Conservation (phyloP, 2,797 vertebrate species). For the Neosilurus mollespiculum region DNA sequence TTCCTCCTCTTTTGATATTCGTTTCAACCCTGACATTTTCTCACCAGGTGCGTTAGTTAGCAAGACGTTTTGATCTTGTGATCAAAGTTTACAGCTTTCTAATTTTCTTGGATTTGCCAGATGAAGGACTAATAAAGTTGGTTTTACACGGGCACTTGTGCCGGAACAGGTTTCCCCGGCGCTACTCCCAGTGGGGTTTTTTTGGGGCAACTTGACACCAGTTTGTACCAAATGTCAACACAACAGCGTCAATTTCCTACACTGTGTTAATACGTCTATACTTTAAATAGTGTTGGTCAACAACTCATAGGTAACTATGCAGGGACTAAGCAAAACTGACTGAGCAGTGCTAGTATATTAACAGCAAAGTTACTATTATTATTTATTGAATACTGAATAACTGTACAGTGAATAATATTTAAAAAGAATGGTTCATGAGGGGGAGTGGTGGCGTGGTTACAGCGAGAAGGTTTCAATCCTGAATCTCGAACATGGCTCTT, state of each 20-base stretch:
- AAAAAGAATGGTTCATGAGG: not conserved
- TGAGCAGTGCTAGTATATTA: not conserved
- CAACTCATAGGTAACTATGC: conserved; percentile 2
- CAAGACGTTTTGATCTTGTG: not conserved
- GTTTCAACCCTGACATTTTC: conserved; percentile 92
- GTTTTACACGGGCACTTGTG: too few relatives aligned
- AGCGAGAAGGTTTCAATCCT: too few relatives aligned
- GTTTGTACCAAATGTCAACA: too few relatives aligned
- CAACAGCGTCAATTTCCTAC: too few relatives aligned
- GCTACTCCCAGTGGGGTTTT: too few relatives aligned
- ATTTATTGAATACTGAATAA: not conserved
- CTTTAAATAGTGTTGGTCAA: not conserved
- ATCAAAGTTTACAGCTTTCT: not conserved
- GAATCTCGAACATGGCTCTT: too few relatives aligned
- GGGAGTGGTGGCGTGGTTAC: too few relatives aligned
- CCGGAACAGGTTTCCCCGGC: too few relatives aligned
- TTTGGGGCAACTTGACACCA: too few relatives aligned
- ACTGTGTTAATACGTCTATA: too few relatives aligned
- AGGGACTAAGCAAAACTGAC: not conserved
- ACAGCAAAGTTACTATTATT: not conserved
- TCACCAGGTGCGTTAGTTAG: conserved; percentile 76
- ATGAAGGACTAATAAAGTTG: not conserved
- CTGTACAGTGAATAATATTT: too few relatives aligned
- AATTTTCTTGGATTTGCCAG: not conserved
- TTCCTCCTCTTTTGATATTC: conserved; percentile 79